A percentile compares a stretch with the other conserved stretches of the same genome.
Evolutionary conservation across 2,888 invertebrate genomes (phyloP).

Genomic region (Theodoxus fluviatilis): DNA sequence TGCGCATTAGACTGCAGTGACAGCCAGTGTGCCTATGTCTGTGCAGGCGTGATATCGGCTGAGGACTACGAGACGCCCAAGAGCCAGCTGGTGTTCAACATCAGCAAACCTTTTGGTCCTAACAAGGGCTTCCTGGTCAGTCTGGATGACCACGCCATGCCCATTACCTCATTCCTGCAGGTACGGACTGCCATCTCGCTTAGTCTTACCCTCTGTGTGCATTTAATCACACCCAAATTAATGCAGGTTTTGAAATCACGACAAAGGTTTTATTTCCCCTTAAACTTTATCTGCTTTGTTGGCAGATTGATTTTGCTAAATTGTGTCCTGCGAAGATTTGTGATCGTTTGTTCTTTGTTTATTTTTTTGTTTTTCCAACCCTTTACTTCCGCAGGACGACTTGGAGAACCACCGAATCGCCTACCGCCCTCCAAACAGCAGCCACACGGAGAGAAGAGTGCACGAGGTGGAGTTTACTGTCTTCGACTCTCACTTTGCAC

Average conservation of each 20-base stretch:
- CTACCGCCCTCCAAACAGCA: constrained; percentile 59
- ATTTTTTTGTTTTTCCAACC: too few species aligned
- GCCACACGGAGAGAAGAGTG: constrained; percentile 51
- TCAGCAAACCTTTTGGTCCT: constrained; percentile 51
- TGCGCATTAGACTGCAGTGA: too few species aligned
- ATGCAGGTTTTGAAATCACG: too few species aligned
- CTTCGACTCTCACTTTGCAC: constrained; percentile 59
- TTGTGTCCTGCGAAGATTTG: too few species aligned
- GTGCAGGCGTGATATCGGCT: constrained; percentile 61
- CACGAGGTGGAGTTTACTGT: constrained; percentile 60
- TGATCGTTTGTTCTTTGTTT: too few species aligned
- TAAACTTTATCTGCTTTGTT: too few species aligned
- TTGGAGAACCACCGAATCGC: constrained; percentile 61
- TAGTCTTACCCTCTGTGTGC: too few species aligned
- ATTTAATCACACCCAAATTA: too few species aligned
- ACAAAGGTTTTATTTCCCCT: too few species aligned
- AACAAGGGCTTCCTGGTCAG: constrained; percentile 59
- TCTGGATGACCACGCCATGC: constrained; percentile 57
- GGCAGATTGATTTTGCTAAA: too few species aligned
- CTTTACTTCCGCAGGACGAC: constrained; percentile 47
- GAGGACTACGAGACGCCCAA: constrained; percentile 63
- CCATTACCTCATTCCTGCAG: constrained; percentile 57
- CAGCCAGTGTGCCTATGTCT: too few species aligned
- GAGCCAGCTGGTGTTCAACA: constrained; percentile 59
- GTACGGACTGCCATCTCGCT: too few species aligned